Conservation (phyloP, 1,140 invertebrate species). For the Orchestia grillus region DNA sequence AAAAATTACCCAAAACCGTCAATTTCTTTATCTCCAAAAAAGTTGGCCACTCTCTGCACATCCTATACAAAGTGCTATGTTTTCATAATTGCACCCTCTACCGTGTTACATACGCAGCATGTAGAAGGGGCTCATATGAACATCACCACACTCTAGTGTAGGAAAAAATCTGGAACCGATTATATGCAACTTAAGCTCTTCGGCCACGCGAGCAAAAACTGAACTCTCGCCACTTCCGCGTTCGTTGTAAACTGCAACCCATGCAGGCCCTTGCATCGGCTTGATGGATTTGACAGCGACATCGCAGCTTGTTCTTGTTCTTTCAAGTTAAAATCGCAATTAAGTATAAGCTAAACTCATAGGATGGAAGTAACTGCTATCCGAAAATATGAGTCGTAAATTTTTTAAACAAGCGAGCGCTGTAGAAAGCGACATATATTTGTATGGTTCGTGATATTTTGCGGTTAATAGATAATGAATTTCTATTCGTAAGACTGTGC, state of each 20-base stretch:
- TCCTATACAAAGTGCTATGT: too few relatives aligned
- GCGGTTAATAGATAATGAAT: background rate
- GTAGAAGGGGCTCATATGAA: background rate
- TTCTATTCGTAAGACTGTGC: background rate
- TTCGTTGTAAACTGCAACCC: background rate
- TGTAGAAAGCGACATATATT: background rate
- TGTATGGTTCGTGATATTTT: background rate
- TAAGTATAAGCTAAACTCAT: background rate
- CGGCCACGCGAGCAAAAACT: background rate
- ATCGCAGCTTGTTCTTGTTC: background rate
- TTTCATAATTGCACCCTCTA: too few relatives aligned
- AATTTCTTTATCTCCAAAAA: too few relatives aligned
- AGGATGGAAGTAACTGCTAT: background rate
- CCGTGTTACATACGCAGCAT: background rate
- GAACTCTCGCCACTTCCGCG: slow-evolving; percentile 3
- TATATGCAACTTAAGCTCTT: background rate
- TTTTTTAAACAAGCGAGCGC: background rate
- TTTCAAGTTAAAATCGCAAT: background rate
- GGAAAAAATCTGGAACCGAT: background rate
- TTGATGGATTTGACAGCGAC: background rate
- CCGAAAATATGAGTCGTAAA: background rate
- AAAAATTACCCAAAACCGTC: too few relatives aligned
- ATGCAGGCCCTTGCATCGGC: background rate
- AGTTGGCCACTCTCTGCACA: too few relatives aligned
- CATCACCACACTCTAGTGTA: background rate